Base-by-base conservation (phyloP, 2,888 invertebrate species). In the Heliconius ethilla region DNA sequence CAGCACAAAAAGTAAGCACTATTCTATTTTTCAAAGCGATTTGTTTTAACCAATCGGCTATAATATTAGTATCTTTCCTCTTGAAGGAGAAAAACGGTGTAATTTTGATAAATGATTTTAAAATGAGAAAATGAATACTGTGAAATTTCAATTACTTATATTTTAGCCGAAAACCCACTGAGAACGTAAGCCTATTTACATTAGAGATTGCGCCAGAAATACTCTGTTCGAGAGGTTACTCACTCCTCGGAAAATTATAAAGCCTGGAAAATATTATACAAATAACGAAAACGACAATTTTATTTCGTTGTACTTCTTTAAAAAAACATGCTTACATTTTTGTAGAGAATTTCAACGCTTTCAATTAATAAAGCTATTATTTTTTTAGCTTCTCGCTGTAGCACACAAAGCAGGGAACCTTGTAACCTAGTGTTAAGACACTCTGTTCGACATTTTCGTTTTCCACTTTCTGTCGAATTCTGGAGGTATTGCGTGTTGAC, bases 161-260 rank as follows among this genome's bases (percentile, higher is more conserved):
- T 51, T 66, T 75, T 51, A 51, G 33, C 65, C 51, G 37, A 55
- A 51, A 51, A 55, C 18, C 33, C 27, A 15, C 33, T 37, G 29
- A 69, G 25, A 69, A 51, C 69, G 59, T 75, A 69, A 75, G 70
- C 40, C 69, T 75, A 69, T 75, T 75, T 75, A 40, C 59, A 27
- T 40, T 59, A 59, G 40, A 69, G 69, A 75, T 75, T 59, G 75
- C 55, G 59, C 69, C 40, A 69, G 75, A 29, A 75, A 75, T 55
- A 66, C n/a, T 22, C 40, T n/a, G 37, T 67, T 67, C 67, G 37
- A 67, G 67, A 69, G 67, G 13, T 40, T 69, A 69, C 40, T 40
- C 25, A 25, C 40, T 15, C 25, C 67, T n/a, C 33, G 25, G 25
- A 40, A 69, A 40, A 69, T 40, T 40, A 13, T 22, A 13, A 67